Conservation (phyloP, 2,888 invertebrate genomes). For the Stenotaenia linearis region DNA sequence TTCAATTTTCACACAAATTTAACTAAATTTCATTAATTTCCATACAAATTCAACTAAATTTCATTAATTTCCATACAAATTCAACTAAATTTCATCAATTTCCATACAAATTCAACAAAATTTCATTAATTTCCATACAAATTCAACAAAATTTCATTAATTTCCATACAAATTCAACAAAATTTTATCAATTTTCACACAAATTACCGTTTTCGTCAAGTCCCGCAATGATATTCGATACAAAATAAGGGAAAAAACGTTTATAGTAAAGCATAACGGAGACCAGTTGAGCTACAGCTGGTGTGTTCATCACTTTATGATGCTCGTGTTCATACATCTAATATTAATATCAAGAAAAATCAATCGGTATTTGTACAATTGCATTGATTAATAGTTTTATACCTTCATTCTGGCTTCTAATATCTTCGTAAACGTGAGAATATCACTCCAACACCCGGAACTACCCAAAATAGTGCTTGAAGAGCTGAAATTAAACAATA, state of each 20-base stretch:
- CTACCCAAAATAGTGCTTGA: constrained; percentile 83
- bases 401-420: constrained; percentile 79
- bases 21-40: too few relatives aligned
- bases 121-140: too few relatives aligned
- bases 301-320: constrained; percentile 83
- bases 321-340: constrained; percentile 92
- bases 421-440: constrained; percentile 78
- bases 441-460: constrained; percentile 97
- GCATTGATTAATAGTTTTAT: constrained; percentile 28
- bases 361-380: neutral
- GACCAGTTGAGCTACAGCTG: constrained; percentile 90
- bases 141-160: too few relatives aligned
- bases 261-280: constrained; percentile 93
- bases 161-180: too few relatives aligned
- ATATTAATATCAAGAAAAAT: constrained; percentile 33
- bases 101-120: too few relatives aligned
- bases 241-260: constrained; percentile 97
- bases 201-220: constrained; percentile 66
- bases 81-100: too few relatives aligned
- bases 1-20: too few relatives aligned
- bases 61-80: too few relatives aligned
- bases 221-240: constrained; percentile 90
- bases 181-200: too few relatives aligned
- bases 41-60: too few relatives aligned
- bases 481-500: constrained; percentile 53